Conservation (phyloP, 2,797 vertebrate species). For the Cossypha caffra region DNA sequence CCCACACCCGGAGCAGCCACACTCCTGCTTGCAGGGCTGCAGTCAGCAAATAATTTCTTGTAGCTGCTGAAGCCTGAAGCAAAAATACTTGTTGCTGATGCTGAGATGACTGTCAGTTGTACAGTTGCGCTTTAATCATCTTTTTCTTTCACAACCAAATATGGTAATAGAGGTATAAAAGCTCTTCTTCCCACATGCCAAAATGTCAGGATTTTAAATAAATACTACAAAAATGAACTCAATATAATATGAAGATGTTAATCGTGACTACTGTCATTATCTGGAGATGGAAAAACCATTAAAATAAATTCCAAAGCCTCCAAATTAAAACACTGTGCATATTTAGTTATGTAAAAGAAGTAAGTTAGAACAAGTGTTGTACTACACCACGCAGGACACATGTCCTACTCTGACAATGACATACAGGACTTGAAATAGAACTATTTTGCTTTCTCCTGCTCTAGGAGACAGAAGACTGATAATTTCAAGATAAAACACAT, state of each 20-base stretch:
- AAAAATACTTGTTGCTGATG: slow-evolving; percentile 27
- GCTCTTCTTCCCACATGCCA: not conserved
- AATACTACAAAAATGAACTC: not conserved
- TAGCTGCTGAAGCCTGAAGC: not conserved
- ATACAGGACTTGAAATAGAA: not conserved
- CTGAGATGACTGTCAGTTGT: not conserved
- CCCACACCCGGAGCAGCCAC: not conserved
- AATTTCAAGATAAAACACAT: not conserved
- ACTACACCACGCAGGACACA: not conserved
- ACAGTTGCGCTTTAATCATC: not conserved
- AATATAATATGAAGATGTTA: not conserved
- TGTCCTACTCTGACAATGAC: not conserved
- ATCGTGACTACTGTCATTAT: not conserved
- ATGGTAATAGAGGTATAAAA: not conserved
- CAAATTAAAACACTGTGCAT: not conserved
- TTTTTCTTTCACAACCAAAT: not conserved
- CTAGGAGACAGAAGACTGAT: not conserved
- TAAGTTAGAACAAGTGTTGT: not conserved
- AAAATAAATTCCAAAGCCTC: slow-evolving; percentile 5
- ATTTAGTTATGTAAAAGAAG: not conserved
- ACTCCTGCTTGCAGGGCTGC: not conserved
- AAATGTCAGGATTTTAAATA: slow-evolving; percentile 13
- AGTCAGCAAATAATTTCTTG: not conserved
- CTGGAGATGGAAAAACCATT: not conserved
- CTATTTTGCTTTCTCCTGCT: not conserved